A percentile compares a stretch with the other conserved stretches of the same genome.
phyloP scores from a whole-genome alignment of 2,113 vertebrate genomes.

The Channa argus region DNA sequence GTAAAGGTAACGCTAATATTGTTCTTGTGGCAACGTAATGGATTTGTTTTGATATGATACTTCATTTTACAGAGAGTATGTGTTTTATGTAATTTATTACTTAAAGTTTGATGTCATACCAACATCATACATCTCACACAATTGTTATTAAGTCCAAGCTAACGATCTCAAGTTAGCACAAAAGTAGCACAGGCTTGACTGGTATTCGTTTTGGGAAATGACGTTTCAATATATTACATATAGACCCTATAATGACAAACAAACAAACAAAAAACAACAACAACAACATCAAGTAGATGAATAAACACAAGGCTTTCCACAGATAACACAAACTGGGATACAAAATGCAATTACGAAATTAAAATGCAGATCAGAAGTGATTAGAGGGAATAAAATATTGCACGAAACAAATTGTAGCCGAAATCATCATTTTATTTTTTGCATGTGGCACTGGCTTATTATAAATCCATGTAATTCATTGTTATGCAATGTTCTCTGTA shows the following conservation, averaged over 20 bases:
- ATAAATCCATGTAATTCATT: not conserved
- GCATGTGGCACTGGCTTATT: not conserved
- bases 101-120: fast-evolving
- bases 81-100: not conserved
- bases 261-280: too few species aligned
- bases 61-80: not conserved
- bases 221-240: too few species aligned
- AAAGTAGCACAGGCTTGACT: not conserved
- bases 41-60: not conserved
- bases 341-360: too few species aligned
- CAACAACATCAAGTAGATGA: too few species aligned
- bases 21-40: not conserved
- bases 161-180: slow-evolving; percentile 6
- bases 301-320: too few species aligned
- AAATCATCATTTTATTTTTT: too few species aligned
- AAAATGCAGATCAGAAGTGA: too few species aligned
- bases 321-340: too few species aligned
- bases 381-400: too few species aligned
- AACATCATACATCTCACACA: not conserved
- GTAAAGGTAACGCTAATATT: slow-evolving; percentile 49
- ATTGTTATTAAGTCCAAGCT: not conserved
- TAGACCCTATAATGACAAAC: too few species aligned
- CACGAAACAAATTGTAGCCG: too few species aligned
- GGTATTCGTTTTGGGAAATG: not conserved
- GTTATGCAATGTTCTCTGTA: too few species aligned